phyloP scores from a whole-genome alignment of 1,140 invertebrate species.

The Drosophila sturtevanti region DNA sequence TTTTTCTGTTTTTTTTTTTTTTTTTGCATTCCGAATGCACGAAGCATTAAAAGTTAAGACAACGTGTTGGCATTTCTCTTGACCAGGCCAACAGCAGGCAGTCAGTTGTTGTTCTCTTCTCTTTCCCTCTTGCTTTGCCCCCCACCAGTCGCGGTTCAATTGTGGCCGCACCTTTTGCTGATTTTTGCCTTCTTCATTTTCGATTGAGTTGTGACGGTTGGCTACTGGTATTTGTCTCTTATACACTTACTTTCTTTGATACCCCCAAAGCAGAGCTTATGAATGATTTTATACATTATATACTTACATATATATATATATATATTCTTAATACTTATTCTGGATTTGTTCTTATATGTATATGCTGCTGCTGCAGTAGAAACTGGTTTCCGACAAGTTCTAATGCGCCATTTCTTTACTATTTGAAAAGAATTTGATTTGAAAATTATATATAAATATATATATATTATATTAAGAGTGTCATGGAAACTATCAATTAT shows the following conservation, averaged over 20 bases:
- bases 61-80: conserved; percentile 7
- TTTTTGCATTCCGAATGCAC: conserved; percentile 16
- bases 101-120: conserved; percentile 3
- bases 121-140: neutral
- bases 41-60: conserved; percentile 6
- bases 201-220: conserved; percentile 1
- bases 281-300: neutral
- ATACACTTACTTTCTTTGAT: neutral
- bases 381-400: neutral
- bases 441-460: no score
- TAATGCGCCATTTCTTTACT: no score
- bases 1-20: conserved; percentile 18
- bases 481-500: no score
- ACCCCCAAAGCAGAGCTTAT: neutral
- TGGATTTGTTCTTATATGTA: neutral
- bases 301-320: neutral
- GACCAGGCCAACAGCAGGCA: neutral
- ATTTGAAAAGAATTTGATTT: no score
- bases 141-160: neutral
- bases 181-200: conserved; percentile 13
- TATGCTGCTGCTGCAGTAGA: neutral
- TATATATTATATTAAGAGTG: no score
- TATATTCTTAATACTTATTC: neutral
- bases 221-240: neutral
- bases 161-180: conserved; percentile 13